These are phyloP conservation scores for Epinotia demarniana DNA, from an alignment of 2,888 invertebrate species.

Conservation along the genomic window DNA sequence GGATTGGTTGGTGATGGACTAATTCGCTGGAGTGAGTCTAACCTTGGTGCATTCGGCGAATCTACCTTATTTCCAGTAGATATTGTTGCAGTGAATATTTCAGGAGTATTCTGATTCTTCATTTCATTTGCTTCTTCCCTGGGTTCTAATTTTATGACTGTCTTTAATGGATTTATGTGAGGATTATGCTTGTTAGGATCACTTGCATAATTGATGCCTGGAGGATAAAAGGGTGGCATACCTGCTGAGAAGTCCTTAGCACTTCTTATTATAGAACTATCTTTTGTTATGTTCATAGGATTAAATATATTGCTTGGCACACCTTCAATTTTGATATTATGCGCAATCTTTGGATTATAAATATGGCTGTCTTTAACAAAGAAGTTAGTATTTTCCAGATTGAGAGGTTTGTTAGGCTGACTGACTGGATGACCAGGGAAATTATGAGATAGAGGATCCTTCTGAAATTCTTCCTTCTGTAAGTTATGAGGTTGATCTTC, in stretches of 20 bases:
- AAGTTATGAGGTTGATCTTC: conserved; percentile 75
- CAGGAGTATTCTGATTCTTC: conserved; percentile 78
- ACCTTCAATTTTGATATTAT: conserved; percentile 79
- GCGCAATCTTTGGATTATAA: conserved; percentile 75
- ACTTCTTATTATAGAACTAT: conserved; percentile 75
- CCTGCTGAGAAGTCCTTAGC: conserved; percentile 74
- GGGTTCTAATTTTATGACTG: conserved; percentile 81
- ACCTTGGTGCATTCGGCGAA: conserved; percentile 73
- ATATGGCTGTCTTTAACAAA: conserved; percentile 80
- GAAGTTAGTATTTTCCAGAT: conserved; percentile 79
- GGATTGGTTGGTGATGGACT: conserved; percentile 78
- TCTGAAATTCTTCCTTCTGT: conserved; percentile 78
- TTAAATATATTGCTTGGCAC: conserved; percentile 74
- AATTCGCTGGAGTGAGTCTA: conserved; percentile 76
- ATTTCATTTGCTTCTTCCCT: conserved; percentile 78
- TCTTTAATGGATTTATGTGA: conserved; percentile 78
- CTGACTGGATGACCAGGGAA: conserved; percentile 71
- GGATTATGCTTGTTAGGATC: conserved; percentile 77
- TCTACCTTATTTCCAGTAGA: conserved; percentile 76
- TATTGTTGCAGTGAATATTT: conserved; percentile 81
- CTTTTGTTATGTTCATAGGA: conserved; percentile 77
- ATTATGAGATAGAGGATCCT: conserved; percentile 78
- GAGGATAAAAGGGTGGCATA: conserved; percentile 75
- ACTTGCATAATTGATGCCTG: conserved; percentile 72
- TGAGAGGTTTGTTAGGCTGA: conserved; percentile 74